Percentiles rank a stretch among this genome's conserved stretches.
Conservation (phyloP, 2,888 invertebrate genomes). For the Drosophila gaucha region DNA sequence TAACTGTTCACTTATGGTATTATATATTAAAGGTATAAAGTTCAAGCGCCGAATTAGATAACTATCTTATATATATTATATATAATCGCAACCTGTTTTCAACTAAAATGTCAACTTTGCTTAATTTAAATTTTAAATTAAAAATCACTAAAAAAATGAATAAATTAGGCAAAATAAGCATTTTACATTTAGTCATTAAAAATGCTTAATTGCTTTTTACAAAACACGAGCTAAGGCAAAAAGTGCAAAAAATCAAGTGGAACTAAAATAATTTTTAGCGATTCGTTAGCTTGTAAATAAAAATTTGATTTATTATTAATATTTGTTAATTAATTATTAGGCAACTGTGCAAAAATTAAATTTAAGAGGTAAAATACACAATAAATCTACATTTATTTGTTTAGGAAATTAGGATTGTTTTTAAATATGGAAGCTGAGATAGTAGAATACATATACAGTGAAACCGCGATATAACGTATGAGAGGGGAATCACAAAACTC, state of each 20-base stretch:
- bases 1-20: constrained; percentile 22
- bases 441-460: no score
- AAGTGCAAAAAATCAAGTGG: not conserved
- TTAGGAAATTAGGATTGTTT: no score
- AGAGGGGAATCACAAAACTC: no score
- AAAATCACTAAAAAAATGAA: not conserved
- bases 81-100: constrained; percentile 4
- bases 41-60: constrained; percentile 13
- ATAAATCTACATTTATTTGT: no score
- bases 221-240: not conserved
- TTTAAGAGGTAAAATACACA: no score
- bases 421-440: no score
- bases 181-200: not conserved
- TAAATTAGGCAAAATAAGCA: not conserved
- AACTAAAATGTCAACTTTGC: not conserved
- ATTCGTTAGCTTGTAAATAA: not conserved
- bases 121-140: not conserved
- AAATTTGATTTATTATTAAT: not conserved
- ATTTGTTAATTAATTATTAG: not conserved
- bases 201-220: not conserved
- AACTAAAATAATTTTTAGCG: not conserved
- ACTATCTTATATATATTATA: not conserved
- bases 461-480: no score
- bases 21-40: no score
- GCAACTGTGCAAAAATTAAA: no score